A percentile compares a stretch with the other conserved stretches of the same genome.
Evolutionary conservation across 2,888 invertebrate species (phyloP).

Genomic region (Phrixothrix hirtus): DNA sequence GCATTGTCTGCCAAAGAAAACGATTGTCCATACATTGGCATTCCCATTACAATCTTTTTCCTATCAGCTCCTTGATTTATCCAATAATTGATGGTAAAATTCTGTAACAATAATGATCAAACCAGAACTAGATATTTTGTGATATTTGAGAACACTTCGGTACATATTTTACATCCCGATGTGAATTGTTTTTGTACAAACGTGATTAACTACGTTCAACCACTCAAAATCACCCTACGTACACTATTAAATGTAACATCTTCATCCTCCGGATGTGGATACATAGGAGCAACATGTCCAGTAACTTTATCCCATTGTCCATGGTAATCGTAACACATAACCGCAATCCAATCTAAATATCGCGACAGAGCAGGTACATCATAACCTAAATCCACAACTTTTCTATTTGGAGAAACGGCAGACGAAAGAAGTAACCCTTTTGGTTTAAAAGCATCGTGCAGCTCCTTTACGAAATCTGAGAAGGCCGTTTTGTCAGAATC

Average conservation of each 20-base stretch:
- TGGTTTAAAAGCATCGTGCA: conserved; percentile 71
- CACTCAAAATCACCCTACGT: too few relatives aligned
- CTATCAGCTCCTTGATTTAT: conserved; percentile 77
- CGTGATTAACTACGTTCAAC: too few relatives aligned
- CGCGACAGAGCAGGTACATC: conserved; percentile 75
- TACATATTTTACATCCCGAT: too few relatives aligned
- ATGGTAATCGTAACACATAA: conserved; percentile 91
- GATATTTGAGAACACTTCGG: too few relatives aligned
- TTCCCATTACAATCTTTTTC: conserved; percentile 80
- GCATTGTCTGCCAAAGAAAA: conserved; percentile 75
- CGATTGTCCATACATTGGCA: conserved; percentile 89
- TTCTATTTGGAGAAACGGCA: conserved; percentile 83
- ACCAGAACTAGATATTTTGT: too few relatives aligned
- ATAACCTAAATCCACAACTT: conserved; percentile 83
- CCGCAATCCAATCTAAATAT: conserved; percentile 86
- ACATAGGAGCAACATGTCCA: conserved; percentile 89
- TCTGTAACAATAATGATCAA: too few relatives aligned
- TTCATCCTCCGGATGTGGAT: conserved; percentile 71
- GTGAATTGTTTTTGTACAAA: too few relatives aligned
- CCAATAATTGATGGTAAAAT: conserved; percentile 89
- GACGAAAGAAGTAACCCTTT: conserved; percentile 75
- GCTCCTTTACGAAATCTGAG: conserved; percentile 72
- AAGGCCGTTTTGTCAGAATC: conserved; percentile 80
- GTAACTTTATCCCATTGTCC: conserved; percentile 92
- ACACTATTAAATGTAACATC: conserved; percentile 80